Evolutionary conservation across 2,888 invertebrate genomes (phyloP), one percentile per base, ranked within the genome.

Genomic region (Lasioglossum marginatum): DNA sequence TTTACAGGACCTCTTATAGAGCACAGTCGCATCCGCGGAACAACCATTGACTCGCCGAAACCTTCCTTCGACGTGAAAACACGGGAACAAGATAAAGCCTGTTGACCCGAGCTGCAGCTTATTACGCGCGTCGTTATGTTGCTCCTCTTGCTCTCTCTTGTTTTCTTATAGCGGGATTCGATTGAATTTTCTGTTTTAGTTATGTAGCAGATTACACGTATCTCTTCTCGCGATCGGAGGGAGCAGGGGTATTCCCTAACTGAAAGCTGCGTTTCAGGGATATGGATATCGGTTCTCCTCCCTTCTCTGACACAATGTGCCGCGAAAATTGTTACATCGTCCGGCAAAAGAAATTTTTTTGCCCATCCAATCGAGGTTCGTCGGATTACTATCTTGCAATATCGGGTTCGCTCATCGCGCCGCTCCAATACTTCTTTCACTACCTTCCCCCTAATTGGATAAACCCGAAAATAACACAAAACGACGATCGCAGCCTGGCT

Each of bases 391-490:
- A 77, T 86, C 83, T 79, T 12, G 78, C 88, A 70, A 84, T 90
- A 90, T 88, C 83, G 79, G 48, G 71, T 45, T 74, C 48, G 52
- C 68, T 78, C 72, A 60, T 79, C 78, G 76, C 80, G 57, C 88
- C 74, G 79, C 78, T 83, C 78, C 81, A 72, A 78, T 84, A 74
- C 82, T 70, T 77, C 77, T 83, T 88, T 85, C 85, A 80, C 87
- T 68, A 68, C 60, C 77, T 77, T 66, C 27, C 77, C 27, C 68
- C 86, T 90, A 90, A 90, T 90, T 90, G 89, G 86, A 77, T 86
- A 87, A 90, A 89, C 87, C 77, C 66, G 84, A 82, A 90, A 89
- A 87, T 90, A 89, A 87, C 89, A 86, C 83, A 79, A 87, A 82
- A 82, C 71, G 70, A 79, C 84, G 73, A 76, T 81, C 82, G 77